A percentile compares a stretch with the other conserved stretches of the same genome.
These are phyloP conservation scores for Standfussiana lucernea DNA, from an alignment of 2,888 invertebrate species.

Conservation along the genomic window DNA sequence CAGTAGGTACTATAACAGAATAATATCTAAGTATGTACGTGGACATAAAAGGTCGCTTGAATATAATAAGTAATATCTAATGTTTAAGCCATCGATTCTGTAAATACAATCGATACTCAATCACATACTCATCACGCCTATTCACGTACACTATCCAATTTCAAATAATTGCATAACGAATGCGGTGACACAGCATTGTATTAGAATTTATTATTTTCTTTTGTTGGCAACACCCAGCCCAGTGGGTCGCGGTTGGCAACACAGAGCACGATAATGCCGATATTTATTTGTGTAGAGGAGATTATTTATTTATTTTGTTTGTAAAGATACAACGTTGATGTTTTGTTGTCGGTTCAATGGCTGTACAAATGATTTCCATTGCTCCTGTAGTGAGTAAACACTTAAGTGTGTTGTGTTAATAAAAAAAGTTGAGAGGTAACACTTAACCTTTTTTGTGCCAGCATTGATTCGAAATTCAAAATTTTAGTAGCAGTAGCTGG, in stretches of 20 bases:
- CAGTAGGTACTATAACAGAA: neutral
- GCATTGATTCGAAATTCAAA: constrained; percentile 39
- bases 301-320: constrained; percentile 82
- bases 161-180: constrained; percentile 88
- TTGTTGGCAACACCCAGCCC: constrained; percentile 80
- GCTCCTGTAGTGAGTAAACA: constrained; percentile 68
- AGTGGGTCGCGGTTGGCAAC: constrained; percentile 76
- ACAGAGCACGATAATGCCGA: constrained; percentile 77
- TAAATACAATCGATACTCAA: constrained; percentile 51
- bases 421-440: constrained; percentile 60
- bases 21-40: neutral
- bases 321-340: constrained; percentile 71
- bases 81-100: constrained; percentile 10
- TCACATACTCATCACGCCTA: constrained; percentile 72
- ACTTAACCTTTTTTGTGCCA: constrained; percentile 64
- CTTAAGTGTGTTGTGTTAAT: constrained; percentile 61
- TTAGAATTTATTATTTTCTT: constrained; percentile 86
- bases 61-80: constrained; percentile 8
- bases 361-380: constrained; percentile 72
- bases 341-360: constrained; percentile 76
- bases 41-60: neutral
- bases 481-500: constrained; percentile 36
- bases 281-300: constrained; percentile 82
- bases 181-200: constrained; percentile 85
- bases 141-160: constrained; percentile 75